phyloP scores from a whole-genome alignment of 2,113 vertebrate genomes.

The Centropus bengalensis region DNA sequence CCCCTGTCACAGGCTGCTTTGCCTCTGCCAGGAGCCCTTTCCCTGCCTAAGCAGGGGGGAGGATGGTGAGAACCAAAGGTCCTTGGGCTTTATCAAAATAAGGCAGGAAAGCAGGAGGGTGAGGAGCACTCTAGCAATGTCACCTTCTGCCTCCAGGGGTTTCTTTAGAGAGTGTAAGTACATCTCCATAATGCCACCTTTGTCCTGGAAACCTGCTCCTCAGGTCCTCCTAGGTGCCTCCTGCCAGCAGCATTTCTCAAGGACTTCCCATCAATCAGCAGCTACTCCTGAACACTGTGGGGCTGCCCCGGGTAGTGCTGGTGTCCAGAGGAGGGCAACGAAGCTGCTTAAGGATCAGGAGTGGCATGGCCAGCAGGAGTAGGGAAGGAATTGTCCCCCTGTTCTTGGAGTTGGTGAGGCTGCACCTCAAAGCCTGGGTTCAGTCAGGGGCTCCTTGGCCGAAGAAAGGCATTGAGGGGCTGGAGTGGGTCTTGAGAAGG shows the following conservation, averaged over 20 bases:
- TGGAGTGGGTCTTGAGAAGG: no score
- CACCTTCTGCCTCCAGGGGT: not conserved
- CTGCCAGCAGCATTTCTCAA: not conserved
- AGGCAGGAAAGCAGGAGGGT: not conserved
- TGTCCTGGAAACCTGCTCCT: conserved; percentile 55
- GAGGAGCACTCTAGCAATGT: not conserved
- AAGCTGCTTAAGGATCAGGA: no score
- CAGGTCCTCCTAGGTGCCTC: not conserved
- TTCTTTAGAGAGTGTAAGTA: not conserved
- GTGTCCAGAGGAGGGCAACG: no score
- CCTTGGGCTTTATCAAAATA: not conserved
- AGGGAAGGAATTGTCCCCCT: no score
- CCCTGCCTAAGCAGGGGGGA: not conserved
- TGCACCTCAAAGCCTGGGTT: no score
- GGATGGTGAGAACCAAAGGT: accelerated
- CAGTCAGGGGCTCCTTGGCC: no score
- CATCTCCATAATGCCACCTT: not conserved
- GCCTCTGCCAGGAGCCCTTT: not conserved
- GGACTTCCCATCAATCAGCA: not conserved
- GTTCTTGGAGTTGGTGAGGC: no score
- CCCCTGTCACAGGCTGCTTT: not conserved
- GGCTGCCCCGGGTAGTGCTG: not conserved
- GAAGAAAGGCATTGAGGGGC: no score
- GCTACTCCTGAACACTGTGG: accelerated
- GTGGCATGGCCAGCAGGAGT: no score